These are phyloP conservation scores for Periophthalmus magnuspinnatus DNA, from an alignment of 2,797 vertebrate species.

Conservation along the genomic window DNA sequence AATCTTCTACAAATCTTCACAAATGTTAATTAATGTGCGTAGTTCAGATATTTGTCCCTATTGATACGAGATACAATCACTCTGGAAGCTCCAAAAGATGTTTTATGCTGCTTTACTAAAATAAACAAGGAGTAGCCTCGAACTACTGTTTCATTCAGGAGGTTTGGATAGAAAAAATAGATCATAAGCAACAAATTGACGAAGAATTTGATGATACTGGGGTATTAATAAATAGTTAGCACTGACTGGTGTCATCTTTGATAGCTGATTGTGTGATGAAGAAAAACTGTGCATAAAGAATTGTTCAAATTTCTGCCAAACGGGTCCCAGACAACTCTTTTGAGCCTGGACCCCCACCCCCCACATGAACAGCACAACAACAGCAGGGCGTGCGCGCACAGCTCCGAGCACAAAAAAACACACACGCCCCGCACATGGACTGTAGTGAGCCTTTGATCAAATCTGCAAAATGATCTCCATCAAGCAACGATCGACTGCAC, in stretches of 20 bases:
- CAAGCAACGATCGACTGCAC: background rate
- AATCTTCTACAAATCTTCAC: background rate
- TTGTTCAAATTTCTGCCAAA: conserved; percentile 11
- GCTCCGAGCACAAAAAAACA: conserved; percentile 57
- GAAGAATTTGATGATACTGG: background rate
- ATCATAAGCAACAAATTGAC: background rate
- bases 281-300: background rate
- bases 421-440: conserved; percentile 14
- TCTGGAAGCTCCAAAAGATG: background rate
- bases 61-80: too few species aligned
- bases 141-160: too few species aligned
- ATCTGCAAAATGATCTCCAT: background rate
- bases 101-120: background rate
- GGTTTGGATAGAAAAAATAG: background rate
- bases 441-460: background rate
- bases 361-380: conserved; percentile 71
- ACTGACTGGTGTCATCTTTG: background rate
- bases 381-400: conserved; percentile 70
- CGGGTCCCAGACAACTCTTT: conserved; percentile 51
- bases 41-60: too few species aligned
- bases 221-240: background rate
- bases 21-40: conserved; percentile 53
- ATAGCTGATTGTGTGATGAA: background rate
- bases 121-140: too few species aligned
- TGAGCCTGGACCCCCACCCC: conserved; percentile 50